Conservation (phyloP, 2,113 vertebrate genomes). For the Xyrauchen texanus region DNA sequence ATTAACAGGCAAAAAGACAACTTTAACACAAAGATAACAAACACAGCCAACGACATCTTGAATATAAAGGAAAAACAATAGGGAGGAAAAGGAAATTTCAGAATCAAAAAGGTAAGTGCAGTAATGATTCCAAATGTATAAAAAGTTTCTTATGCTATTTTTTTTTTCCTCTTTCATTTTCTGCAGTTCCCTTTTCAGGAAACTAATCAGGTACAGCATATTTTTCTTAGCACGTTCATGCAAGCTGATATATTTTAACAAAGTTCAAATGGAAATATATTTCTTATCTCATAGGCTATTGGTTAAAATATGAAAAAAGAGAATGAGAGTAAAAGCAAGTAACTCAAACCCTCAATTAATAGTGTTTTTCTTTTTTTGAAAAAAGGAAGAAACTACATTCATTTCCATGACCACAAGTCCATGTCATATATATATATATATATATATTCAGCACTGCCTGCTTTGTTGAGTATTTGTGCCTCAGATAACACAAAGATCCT, state of each 20-base stretch:
- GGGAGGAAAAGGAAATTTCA: slow-evolving; percentile 58
- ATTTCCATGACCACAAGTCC: slow-evolving; percentile 83
- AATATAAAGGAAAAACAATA: slow-evolving; percentile 61
- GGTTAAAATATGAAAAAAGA: slow-evolving; percentile 83
- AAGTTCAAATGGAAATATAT: slow-evolving; percentile 86
- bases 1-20: slow-evolving; percentile 67
- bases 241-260: slow-evolving; percentile 85
- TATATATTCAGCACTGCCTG: slow-evolving; percentile 69
- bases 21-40: slow-evolving; percentile 69
- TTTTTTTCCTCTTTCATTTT: slow-evolving; percentile 64
- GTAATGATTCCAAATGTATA: slow-evolving; percentile 84
- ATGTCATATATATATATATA: slow-evolving; percentile 73
- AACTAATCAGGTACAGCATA: slow-evolving; percentile 85
- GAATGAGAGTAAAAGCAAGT: slow-evolving; percentile 79
- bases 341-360: slow-evolving; percentile 78
- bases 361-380: slow-evolving; percentile 71
- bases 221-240: slow-evolving; percentile 85
- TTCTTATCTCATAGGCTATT: slow-evolving; percentile 82
- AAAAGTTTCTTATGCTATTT: slow-evolving; percentile 62
- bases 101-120: slow-evolving; percentile 80
- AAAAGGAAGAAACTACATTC: slow-evolving; percentile 79
- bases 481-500: slow-evolving; percentile 81
- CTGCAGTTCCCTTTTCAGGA: slow-evolving; percentile 75
- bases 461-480: slow-evolving; percentile 73
- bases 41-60: slow-evolving; percentile 61